Base-by-base conservation (phyloP, 2,888 invertebrate species). In the Uloborus plumipes region DNA sequence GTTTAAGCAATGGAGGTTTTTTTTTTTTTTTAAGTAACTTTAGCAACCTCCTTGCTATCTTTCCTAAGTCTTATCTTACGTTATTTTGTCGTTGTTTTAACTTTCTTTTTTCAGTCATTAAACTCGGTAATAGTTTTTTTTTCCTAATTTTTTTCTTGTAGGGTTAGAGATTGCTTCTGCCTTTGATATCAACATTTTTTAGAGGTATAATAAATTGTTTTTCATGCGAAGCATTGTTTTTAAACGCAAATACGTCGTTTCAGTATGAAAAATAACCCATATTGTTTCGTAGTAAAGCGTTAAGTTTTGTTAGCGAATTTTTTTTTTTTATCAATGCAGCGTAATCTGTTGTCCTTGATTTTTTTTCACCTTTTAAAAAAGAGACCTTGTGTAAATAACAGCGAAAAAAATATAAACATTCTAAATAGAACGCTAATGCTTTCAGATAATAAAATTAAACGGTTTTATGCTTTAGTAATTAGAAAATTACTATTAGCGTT, bases 91-190 rank as follows among this genome's bases (percentile, higher is more conserved):
- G 61, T 73, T 72, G 72, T 73, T 79, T 79, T 61, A 62, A 59
- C 61, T 67, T 67, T 61, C 67, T 79, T 73, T 67, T 78, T 79
- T 72, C 64, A 50, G 72, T 79, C 79, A 61, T 79, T 79, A 79
- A 79, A 79, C 79, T 61, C 59, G 39, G 71, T 73, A 62, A 51
- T 73, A 72, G 65, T 79, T 79, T 79, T 78, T 77, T 71, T 59
- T 59, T 31, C 31, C 61, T 2, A 39, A 39, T 39, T 39, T 39
- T 39, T 39, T 39, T 9, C 39, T 39, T 39, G 3, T 39, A 39
- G 39, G 39, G 39, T 66, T 31, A 50, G 53, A 79, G 72, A 67
- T 72, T 73, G 79, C 67, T 53, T 64, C 79, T 79, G 79, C 53
- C 66, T 73, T 79, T 79, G 79, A 79, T 79, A 79, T 72, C 67